A percentile compares a stretch with the other conserved stretches of the same genome.
Conservation (phyloP, 92 coral and sea anemone genomes). For the Pocillopora grandis region DNA sequence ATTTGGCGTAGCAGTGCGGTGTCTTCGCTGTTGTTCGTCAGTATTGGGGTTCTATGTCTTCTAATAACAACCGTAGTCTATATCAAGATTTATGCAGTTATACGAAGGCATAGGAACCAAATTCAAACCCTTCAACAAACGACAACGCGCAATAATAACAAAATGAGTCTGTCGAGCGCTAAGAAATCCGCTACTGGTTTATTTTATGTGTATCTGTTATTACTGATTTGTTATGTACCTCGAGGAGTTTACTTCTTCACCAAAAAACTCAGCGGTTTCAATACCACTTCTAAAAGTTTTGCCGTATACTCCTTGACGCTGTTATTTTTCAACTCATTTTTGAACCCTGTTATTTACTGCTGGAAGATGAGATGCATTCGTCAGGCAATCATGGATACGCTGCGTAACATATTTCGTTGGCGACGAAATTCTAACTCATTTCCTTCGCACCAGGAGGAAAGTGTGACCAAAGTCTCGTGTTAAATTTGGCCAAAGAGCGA, state of each 20-base stretch:
- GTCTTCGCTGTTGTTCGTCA: conserved; percentile 6
- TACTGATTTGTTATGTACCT: conserved; percentile 5
- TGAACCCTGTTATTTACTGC: conserved; percentile 8
- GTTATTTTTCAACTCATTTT: neutral
- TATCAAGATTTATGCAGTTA: conserved; percentile 20
- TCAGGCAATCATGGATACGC: neutral
- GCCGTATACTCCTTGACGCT: neutral
- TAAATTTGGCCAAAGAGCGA: too few relatives aligned
- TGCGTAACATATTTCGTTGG: neutral
- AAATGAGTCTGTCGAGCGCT: neutral
- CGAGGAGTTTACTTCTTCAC: neutral
- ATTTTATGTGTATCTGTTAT: conserved; percentile 8
- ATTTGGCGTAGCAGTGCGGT: neutral
- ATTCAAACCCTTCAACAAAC: neutral
- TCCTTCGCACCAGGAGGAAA: too few relatives aligned
- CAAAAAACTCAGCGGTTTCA: neutral
- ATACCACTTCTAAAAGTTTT: neutral
- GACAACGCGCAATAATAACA: neutral
- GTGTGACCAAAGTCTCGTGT: too few relatives aligned
- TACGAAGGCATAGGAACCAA: conserved; percentile 7
- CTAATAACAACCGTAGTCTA: conserved; percentile 20
- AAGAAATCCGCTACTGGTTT: neutral
- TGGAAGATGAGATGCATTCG: neutral
- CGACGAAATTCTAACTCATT: neutral
- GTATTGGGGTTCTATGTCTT: conserved; percentile 4